phyloP scores from a whole-genome alignment of 2,888 invertebrate species.

The Acanthococcus lagerstroemiae region DNA sequence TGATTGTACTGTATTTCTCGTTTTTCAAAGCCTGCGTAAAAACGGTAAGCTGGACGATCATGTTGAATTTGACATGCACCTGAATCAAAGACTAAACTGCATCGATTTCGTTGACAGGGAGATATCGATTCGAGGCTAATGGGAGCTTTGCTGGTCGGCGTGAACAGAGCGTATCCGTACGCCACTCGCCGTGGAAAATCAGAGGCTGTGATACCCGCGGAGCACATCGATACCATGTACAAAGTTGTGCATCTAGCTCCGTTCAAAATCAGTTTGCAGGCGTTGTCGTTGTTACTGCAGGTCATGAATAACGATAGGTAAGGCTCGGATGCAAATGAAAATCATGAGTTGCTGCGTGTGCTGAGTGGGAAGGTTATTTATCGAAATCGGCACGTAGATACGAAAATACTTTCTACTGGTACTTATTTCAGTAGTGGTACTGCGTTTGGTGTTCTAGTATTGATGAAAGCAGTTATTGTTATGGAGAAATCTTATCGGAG shows the following conservation, averaged over 20 bases:
- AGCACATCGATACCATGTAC: slow-evolving; percentile 66
- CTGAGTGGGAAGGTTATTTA: no score
- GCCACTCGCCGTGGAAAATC: slow-evolving; percentile 42
- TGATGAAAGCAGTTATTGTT: no score
- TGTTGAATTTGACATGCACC: background rate
- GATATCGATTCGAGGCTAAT: slow-evolving; percentile 75
- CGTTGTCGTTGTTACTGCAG: slow-evolving; percentile 53
- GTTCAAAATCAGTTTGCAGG: slow-evolving; percentile 55
- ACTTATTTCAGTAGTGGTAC: no score
- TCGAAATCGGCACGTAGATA: no score
- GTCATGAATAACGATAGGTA: slow-evolving; percentile 54
- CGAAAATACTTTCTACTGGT: no score
- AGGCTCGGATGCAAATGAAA: slow-evolving; percentile 32
- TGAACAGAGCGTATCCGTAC: slow-evolving; percentile 75
- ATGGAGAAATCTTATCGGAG: no score
- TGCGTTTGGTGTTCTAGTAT: no score
- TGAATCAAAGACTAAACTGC: no score
- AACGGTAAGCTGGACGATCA: slow-evolving; percentile 47
- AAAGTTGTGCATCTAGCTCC: slow-evolving; percentile 69
- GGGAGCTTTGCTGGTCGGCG: slow-evolving; percentile 69
- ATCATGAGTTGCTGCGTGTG: no score
- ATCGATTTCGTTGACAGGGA: slow-evolving; percentile 43
- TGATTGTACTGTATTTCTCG: slow-evolving; percentile 86
- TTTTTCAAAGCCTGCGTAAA: slow-evolving; percentile 90
- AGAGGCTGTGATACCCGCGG: slow-evolving; percentile 48